phyloP scores from a whole-genome alignment of 1,140 invertebrate species.

The Cydia pomonella region DNA sequence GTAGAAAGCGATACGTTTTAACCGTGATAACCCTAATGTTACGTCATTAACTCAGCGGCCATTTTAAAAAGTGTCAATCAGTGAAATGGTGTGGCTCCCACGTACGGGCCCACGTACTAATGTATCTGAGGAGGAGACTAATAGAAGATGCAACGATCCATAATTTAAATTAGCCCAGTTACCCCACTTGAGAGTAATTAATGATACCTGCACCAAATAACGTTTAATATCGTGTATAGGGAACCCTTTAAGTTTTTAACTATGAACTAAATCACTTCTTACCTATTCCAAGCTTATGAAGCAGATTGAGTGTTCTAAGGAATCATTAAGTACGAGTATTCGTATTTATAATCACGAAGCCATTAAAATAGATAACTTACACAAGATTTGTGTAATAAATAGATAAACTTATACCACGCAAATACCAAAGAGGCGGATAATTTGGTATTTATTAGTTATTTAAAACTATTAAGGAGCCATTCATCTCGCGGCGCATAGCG shows the following conservation, averaged over 20 bases:
- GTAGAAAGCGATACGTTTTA: slow-evolving; percentile 1
- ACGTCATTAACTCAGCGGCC: slow-evolving; percentile 4
- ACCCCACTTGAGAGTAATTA: too few relatives aligned
- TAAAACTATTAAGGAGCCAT: slow-evolving; percentile 10
- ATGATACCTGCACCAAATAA: too few relatives aligned
- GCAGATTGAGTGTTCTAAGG: background rate
- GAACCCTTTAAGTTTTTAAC: too few relatives aligned
- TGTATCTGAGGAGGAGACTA: background rate
- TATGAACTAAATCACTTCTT: background rate
- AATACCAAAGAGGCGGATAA: slow-evolving; percentile 1
- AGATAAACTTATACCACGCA: slow-evolving; percentile 22
- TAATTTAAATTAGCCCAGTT: too few relatives aligned
- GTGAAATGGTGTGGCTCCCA: slow-evolving; percentile 20
- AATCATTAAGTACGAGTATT: background rate
- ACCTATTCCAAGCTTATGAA: background rate
- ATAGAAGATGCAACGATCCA: background rate
- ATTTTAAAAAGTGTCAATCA: slow-evolving; percentile 32
- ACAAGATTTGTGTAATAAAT: background rate
- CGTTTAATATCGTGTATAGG: too few relatives aligned
- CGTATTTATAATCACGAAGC: slow-evolving; percentile 13
- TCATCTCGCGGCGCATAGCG: background rate
- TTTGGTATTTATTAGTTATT: slow-evolving; percentile 25
- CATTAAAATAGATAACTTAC: slow-evolving; percentile 7
- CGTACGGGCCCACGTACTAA: slow-evolving; percentile 16
- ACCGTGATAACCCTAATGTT: slow-evolving; percentile 12